These are phyloP conservation scores for Ursus arctos DNA, from an alignment of 2,113 vertebrate species.

Conservation along the genomic window DNA sequence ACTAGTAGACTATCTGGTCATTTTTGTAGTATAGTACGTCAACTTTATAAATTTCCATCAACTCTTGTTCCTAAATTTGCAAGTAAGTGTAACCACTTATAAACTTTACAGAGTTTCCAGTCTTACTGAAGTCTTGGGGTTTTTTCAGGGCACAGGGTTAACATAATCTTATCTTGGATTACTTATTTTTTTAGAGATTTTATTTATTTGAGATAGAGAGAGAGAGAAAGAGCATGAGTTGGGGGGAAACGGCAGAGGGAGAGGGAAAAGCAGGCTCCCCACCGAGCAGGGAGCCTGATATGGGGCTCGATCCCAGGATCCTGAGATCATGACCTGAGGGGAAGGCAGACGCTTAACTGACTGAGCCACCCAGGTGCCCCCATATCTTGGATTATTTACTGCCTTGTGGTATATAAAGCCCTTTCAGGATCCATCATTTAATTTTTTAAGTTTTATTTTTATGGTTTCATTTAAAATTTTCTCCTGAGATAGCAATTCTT, in stretches of 20 bases:
- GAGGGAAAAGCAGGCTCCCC: neutral
- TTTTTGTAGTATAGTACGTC: neutral
- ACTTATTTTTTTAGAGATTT: neutral
- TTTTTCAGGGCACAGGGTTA: neutral
- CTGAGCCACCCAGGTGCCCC: neutral
- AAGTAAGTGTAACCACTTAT: neutral
- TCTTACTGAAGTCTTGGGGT: neutral
- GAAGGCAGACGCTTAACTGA: neutral
- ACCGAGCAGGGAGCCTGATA: neutral
- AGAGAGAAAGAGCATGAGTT: too few relatives aligned
- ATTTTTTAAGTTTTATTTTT: conserved; percentile 3
- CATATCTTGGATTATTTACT: neutral
- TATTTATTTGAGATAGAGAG: neutral
- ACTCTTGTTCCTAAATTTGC: neutral
- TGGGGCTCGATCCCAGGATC: neutral
- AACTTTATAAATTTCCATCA: neutral
- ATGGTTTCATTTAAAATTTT: neutral
- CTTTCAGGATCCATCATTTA: neutral
- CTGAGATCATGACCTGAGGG: neutral
- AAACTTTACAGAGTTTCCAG: neutral
- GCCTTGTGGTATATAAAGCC: neutral
- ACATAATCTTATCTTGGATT: neutral
- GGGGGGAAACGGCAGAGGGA: neutral
- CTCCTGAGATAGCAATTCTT: neutral
- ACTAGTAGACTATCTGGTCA: neutral